Evolutionary conservation across 2,113 vertebrate genomes (phyloP), one percentile per base, ranked within the genome.

Genomic region (Neogobius melanostomus): DNA sequence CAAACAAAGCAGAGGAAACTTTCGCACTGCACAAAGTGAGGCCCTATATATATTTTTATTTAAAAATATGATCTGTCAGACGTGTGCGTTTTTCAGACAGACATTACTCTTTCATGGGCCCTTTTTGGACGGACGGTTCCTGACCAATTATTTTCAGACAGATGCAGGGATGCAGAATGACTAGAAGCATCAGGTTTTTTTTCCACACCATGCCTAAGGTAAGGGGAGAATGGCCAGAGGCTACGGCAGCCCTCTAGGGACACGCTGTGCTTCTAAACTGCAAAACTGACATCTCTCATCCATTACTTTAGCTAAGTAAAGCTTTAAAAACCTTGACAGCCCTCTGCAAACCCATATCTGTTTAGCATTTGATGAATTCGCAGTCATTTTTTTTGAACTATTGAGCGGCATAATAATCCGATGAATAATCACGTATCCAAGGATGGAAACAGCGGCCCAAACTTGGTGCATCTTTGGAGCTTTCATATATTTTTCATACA

Each of bases 131-230:
- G 92, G 94, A 95, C 95, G 94, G 93, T 95, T 95, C 95, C 95
- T 96, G 94, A 95, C 96, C 97, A 98, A 97, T 99, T 98, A 98
- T 98, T 98, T 98, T 95, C 95, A 95, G 96, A 97, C 95, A 94
- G 97, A 97, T 96, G 96, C 95, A 95, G 93, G 95, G 96, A 98
- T 97, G 95, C 96, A 96, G 96, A 96, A 97, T 97, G 97, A 98
- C 96, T 96, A 93, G 94, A 96, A 98, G 96, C 96, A 97, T 98
- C 95, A 97, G 95, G 92, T 94, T 81, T 89, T 89, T 36, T 94
- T 95, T 94, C 92, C 92, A 93, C 93, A 95, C 95, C 96, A 96
- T 94, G 97, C 97, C 97, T 97, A 94, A 96, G 97, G 97, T 96
- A 97, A 98, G 94, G 94, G 91, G 93, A 96, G 94, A 96, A 98